A percentile compares a stretch with the other conserved stretches of the same genome.
Conservation (phyloP, 2,797 vertebrate genomes). For the Propithecus deckenii region DNA sequence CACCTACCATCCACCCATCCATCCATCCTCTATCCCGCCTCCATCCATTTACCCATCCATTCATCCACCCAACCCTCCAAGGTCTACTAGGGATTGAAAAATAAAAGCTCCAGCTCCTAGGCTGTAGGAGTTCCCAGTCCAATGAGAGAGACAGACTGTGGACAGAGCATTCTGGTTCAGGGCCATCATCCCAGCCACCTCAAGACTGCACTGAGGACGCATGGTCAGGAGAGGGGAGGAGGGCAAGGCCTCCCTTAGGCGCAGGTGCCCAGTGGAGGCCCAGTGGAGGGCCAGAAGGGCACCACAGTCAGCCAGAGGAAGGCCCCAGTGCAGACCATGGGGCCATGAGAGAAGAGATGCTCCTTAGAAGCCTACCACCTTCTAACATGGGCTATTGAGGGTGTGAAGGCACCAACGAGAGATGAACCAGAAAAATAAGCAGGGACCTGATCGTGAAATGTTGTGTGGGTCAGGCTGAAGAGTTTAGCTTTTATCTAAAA, state of each 20-base stretch:
- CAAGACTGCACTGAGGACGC: not conserved
- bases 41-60: not conserved
- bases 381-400: not conserved
- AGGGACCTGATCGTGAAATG: not conserved
- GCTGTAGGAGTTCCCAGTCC: not conserved
- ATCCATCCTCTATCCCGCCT: not conserved
- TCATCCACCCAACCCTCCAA: not conserved
- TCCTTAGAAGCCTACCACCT: not conserved
- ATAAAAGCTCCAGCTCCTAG: not conserved
- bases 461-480: not conserved
- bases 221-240: not conserved
- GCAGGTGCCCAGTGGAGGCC: not conserved
- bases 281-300: not conserved
- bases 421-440: not conserved
- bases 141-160: not conserved
- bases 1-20: not conserved
- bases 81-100: not conserved
- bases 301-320: not conserved
- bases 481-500: not conserved
- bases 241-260: not conserved
- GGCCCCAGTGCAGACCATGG: not conserved
- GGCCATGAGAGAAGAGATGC: not conserved
- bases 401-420: not conserved
- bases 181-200: not conserved
- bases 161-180: not conserved